Base-by-base conservation (phyloP, 2,888 invertebrate genomes). In the Eristalis pertinax region DNA sequence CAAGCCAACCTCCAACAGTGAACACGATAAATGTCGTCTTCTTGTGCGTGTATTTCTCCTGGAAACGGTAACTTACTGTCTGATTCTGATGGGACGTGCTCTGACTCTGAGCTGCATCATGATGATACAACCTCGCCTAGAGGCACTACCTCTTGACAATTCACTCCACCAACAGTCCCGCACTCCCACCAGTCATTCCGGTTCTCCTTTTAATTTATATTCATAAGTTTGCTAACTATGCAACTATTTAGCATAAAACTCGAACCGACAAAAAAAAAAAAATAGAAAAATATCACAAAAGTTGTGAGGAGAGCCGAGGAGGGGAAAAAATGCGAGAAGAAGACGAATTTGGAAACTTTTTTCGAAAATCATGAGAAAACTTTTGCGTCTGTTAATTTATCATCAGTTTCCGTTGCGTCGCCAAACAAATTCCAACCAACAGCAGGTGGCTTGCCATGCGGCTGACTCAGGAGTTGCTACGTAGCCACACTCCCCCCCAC, bases 361-460 rank as follows among this genome's bases (percentile, higher is more conserved):
- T 32, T 79, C 62, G 56, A 64, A 76, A 80, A 67, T 76, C 80
- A 84, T 80, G 80, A 76, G 80, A 80, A 84, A 84, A 84, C 63
- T 84, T 84, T 76, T 63, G 38, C 73, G 56, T 78, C 56, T 83
- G 68, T 64, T 67, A 82, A 76, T 76, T 82, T 76, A 65, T 76
- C 69, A 78, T 62, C 78, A 35, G 64, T 67, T 84, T 78, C 32
- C 76, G 64, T 73, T 77, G 58, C 58, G 63, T 43, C 63, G 41
- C 62, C 35, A 78, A 69, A 69, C 43, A 64, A 69, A 43, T 68
- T 68, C 68, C 50, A 69, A 22, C 64, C 65, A 50, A 50, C 50
- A 50, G 50, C 50, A 50, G 50, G 50, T 50, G 19, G 19, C 43
- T 50, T 50, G 41, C 69, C 35, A 60, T 8, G 15, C n/a, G 50